A percentile compares a stretch with the other conserved stretches of the same genome.
Conservation (phyloP, 2,113 vertebrate species). For the Strigops habroptila region DNA sequence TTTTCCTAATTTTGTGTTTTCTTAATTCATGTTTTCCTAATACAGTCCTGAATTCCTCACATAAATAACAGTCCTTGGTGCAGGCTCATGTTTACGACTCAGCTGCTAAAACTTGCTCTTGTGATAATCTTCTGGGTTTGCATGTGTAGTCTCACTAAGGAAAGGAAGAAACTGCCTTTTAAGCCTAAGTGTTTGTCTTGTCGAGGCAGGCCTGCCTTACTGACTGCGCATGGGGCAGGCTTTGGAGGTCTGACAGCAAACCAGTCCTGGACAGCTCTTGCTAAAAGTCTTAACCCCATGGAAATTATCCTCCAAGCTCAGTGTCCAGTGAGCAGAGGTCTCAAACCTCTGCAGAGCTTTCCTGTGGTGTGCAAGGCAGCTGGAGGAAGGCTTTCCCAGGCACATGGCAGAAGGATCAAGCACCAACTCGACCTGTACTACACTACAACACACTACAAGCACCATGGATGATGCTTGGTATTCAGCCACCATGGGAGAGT, state of each 20-base stretch:
- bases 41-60: not conserved
- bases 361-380: not conserved
- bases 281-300: not conserved
- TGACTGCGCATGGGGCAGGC: not conserved
- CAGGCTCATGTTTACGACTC: not conserved
- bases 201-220: not conserved
- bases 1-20: not conserved
- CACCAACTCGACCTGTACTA: not conserved
- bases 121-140: not conserved
- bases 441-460: not conserved
- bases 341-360: not conserved
- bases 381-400: not conserved
- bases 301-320: not conserved
- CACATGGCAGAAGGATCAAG: rapidly evolving
- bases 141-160: not conserved
- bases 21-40: not conserved
- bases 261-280: not conserved
- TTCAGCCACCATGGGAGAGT: rapidly evolving
- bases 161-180: not conserved
- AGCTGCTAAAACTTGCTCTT: not conserved
- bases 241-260: not conserved
- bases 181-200: not conserved
- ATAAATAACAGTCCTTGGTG: not conserved
- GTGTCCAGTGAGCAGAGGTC: not conserved
- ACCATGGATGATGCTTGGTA: not conserved